These are phyloP conservation scores for Drosophila lacicola DNA, from an alignment of 2,888 invertebrate species.

Conservation along the genomic window DNA sequence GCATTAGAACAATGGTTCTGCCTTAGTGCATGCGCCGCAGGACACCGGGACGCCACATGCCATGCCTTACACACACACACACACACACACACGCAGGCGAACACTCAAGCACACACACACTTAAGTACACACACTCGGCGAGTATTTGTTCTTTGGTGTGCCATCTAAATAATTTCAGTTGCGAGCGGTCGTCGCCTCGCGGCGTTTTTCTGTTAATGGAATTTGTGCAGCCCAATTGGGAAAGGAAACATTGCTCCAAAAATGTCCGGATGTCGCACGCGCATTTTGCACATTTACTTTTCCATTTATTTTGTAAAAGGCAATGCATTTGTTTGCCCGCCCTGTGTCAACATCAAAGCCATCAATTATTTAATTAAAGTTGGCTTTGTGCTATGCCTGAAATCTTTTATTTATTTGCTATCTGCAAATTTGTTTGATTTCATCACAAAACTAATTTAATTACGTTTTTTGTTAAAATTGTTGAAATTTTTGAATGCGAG, in stretches of 20 bases:
- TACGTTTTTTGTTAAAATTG: slow-evolving; percentile 6
- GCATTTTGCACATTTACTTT: slow-evolving; percentile 48
- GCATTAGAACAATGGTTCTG: slow-evolving; percentile 64
- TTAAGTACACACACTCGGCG: neutral
- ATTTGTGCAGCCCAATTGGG: slow-evolving; percentile 45
- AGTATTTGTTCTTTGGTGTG: slow-evolving; percentile 29
- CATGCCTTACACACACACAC: slow-evolving; percentile 5
- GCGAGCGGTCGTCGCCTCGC: slow-evolving; percentile 36
- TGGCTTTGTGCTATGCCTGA: slow-evolving; percentile 21
- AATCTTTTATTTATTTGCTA: slow-evolving; percentile 17
- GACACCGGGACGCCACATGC: slow-evolving; percentile 29
- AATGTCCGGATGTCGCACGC: slow-evolving; percentile 26
- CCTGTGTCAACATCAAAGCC: slow-evolving; percentile 59
- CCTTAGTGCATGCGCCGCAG: slow-evolving; percentile 55
- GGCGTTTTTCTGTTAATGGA: slow-evolving; percentile 42
- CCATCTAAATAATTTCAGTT: slow-evolving; percentile 60
- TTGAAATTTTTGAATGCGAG: slow-evolving; percentile 4
- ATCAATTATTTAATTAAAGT: slow-evolving; percentile 73
- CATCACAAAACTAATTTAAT: slow-evolving; percentile 27
- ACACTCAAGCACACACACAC: neutral
- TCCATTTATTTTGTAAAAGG: slow-evolving; percentile 15
- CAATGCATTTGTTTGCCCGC: slow-evolving; percentile 38
- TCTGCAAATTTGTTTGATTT: slow-evolving; percentile 38
- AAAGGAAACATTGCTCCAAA: slow-evolving; percentile 20
- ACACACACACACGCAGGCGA: neutral